phyloP scores from a whole-genome alignment of 1,140 invertebrate species.

The Drosophila erecta region DNA sequence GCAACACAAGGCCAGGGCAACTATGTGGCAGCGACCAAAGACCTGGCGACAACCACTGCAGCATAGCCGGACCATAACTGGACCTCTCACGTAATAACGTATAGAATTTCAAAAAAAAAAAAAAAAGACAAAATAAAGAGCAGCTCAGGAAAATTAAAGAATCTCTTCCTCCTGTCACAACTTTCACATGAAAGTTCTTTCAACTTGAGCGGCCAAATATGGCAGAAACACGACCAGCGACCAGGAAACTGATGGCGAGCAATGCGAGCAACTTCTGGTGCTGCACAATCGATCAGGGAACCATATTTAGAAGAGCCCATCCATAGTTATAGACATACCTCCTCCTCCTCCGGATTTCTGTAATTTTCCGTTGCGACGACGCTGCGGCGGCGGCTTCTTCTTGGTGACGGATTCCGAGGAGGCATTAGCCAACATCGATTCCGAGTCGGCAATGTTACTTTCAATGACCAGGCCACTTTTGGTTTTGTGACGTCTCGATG shows the following conservation, averaged over 20 bases:
- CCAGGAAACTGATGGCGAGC: constrained; percentile 60
- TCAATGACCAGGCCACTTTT: constrained; percentile 77
- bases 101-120: constrained; percentile 69
- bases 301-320: constrained; percentile 70
- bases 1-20: constrained; percentile 31
- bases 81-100: constrained; percentile 82
- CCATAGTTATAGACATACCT: constrained; percentile 34
- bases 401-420: constrained; percentile 38
- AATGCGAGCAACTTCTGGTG: constrained; percentile 59
- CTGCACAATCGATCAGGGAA: constrained; percentile 68
- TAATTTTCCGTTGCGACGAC: constrained; percentile 71
- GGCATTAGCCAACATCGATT: constrained; percentile 18
- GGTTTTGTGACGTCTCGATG: constrained; percentile 65
- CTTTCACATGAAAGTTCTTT: constrained; percentile 83
- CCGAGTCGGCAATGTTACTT: constrained; percentile 67
- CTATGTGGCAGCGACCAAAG: constrained; percentile 21
- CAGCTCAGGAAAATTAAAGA: constrained; percentile 45
- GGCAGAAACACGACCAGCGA: constrained; percentile 63
- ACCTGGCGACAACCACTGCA: constrained; percentile 30
- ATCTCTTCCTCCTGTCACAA: constrained; percentile 81
- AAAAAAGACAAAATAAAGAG: constrained; percentile 26
- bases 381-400: constrained; percentile 55
- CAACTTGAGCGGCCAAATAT: constrained; percentile 81
- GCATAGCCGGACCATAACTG: constrained; percentile 76
- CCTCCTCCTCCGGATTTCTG: constrained; percentile 49